A percentile compares a stretch with the other conserved stretches of the same genome.
These are phyloP conservation scores for Kradibia gibbosae DNA, from an alignment of 1,140 invertebrate species.

Conservation along the genomic window DNA sequence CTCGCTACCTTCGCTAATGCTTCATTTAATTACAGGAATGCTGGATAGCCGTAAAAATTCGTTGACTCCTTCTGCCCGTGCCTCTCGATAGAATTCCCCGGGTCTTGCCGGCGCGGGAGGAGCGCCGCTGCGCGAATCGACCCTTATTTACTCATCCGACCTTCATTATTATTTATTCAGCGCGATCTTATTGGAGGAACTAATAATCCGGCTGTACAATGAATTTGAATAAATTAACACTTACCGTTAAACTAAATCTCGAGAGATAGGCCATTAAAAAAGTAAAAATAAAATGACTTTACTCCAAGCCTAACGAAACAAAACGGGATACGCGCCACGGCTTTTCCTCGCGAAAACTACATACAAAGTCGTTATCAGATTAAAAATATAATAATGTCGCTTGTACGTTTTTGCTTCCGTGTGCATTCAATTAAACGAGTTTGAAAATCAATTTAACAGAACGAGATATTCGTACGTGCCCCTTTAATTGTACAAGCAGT, in stretches of 20 bases:
- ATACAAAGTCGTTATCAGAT: neutral
- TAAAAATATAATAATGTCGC: neutral
- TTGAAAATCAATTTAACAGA: neutral
- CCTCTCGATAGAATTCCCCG: too few species aligned
- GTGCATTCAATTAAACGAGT: neutral
- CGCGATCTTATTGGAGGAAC: too few species aligned
- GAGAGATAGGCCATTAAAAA: neutral
- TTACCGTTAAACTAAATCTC: neutral
- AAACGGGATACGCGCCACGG: neutral
- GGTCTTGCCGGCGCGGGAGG: too few species aligned
- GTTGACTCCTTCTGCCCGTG: too few species aligned
- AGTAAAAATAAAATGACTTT: too few species aligned
- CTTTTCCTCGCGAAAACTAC: neutral
- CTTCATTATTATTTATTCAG: too few species aligned
- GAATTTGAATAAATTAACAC: neutral
- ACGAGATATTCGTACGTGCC: neutral
- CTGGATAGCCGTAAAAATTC: too few species aligned
- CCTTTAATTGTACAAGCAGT: neutral
- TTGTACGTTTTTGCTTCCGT: neutral
- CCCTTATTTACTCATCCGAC: too few species aligned
- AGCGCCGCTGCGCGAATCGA: too few species aligned
- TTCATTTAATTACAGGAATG: too few species aligned
- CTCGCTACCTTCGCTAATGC: too few species aligned
- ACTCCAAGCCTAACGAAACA: neutral
- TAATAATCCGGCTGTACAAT: too few species aligned